Evolutionary conservation across 2,888 invertebrate species (phyloP).

Genomic region (Tetranychus truncatus): DNA sequence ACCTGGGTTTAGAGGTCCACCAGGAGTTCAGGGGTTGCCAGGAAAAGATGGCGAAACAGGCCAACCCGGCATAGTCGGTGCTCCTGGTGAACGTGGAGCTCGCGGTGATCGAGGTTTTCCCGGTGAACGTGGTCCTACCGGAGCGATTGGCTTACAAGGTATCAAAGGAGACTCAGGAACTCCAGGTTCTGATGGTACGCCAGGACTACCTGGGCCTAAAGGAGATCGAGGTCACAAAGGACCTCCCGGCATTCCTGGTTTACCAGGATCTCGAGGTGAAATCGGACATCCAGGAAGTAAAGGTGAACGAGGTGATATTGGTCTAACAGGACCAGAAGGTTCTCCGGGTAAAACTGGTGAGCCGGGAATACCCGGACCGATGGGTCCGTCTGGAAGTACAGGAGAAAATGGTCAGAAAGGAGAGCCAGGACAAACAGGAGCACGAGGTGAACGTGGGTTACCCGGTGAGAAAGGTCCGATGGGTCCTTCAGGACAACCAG

Average conservation of each 20-base stretch:
- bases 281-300: constrained; percentile 57
- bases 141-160: constrained; percentile 48
- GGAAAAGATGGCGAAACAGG: constrained; percentile 35
- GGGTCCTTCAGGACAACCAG: constrained; percentile 37
- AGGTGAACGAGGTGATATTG: constrained; percentile 53
- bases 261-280: constrained; percentile 55
- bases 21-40: constrained; percentile 42
- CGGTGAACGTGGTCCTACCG: constrained; percentile 37
- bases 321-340: constrained; percentile 56
- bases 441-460: constrained; percentile 38
- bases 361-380: constrained; percentile 56
- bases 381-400: constrained; percentile 58
- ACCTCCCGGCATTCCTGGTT: constrained; percentile 32
- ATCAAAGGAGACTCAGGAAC: constrained; percentile 37
- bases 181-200: constrained; percentile 32
- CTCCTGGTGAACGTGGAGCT: constrained; percentile 47
- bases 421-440: constrained; percentile 53
- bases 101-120: constrained; percentile 39
- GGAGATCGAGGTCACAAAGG: constrained; percentile 60
- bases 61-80: constrained; percentile 61
- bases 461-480: constrained; percentile 50
- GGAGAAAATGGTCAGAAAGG: constrained; percentile 57
- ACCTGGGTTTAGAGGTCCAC: constrained; percentile 39
- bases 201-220: constrained; percentile 59
- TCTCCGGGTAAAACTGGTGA: constrained; percentile 32